These are phyloP conservation scores for Bombus sylvicola DNA, from an alignment of 1,140 invertebrate genomes.

Conservation along the genomic window DNA sequence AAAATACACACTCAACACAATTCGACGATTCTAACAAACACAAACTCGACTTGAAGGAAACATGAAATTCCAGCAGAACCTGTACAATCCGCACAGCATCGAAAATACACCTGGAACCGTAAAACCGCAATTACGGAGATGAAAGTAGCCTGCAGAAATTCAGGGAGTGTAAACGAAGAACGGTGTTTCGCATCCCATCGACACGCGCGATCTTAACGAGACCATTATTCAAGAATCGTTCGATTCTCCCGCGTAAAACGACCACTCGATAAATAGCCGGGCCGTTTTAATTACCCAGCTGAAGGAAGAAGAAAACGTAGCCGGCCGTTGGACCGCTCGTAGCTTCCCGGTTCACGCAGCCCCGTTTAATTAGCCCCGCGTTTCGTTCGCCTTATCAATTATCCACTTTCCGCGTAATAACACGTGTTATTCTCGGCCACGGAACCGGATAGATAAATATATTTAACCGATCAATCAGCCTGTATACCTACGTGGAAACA, in stretches of 20 bases:
- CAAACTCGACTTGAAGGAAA: background rate
- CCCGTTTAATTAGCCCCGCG: conserved; percentile 32
- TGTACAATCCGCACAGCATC: background rate
- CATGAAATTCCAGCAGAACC: too few species aligned
- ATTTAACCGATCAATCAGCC: conserved; percentile 36
- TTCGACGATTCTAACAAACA: background rate
- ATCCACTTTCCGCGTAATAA: conserved; percentile 36
- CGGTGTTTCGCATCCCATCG: background rate
- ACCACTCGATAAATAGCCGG: background rate
- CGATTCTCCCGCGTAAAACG: conserved; percentile 11
- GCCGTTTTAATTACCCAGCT: conserved; percentile 23
- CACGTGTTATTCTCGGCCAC: conserved; percentile 15
- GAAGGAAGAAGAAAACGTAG: background rate
- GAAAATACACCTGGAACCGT: background rate
- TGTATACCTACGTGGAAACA: background rate
- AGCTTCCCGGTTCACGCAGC: conserved; percentile 18
- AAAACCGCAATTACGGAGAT: background rate
- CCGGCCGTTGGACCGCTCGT: background rate
- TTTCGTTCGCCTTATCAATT: conserved; percentile 36
- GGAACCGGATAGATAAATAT: conserved; percentile 26
- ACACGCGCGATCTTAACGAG: conserved; percentile 21
- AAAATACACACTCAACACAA: background rate
- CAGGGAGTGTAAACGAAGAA: background rate
- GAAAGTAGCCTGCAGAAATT: background rate
- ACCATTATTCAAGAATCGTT: conserved; percentile 13